Conservation (phyloP, 2,888 invertebrate species). For the Drosophila neoperkinsi region DNA sequence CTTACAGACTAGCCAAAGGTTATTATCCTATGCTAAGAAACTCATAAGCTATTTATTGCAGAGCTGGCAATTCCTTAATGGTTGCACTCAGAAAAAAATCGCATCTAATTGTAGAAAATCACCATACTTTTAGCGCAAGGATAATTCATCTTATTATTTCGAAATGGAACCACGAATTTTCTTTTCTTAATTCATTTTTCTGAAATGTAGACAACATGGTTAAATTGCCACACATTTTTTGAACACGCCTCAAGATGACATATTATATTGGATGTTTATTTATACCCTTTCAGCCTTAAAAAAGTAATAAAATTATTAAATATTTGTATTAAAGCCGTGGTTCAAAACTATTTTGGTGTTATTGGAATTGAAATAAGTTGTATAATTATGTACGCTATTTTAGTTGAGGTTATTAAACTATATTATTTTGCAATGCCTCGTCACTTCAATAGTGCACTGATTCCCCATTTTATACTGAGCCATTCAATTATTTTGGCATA, state of each 20-base stretch:
- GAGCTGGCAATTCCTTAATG: not conserved
- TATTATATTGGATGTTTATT: too few species aligned
- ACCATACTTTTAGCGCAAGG: not conserved
- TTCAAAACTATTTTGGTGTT: not conserved
- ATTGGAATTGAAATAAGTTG: not conserved
- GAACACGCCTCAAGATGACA: too few species aligned
- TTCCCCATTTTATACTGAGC: not conserved
- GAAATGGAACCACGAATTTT: too few species aligned
- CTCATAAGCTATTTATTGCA: not conserved
- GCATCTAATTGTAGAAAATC: not conserved
- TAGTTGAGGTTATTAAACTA: not conserved
- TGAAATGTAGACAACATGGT: too few species aligned
- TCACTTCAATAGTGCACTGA: not conserved
- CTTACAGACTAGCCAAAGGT: not conserved
- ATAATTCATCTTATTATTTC: too few species aligned
- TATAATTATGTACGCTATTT: not conserved
- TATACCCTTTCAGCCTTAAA: too few species aligned
- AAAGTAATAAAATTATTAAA: too few species aligned
- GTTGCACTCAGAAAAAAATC: not conserved
- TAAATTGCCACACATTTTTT: too few species aligned
- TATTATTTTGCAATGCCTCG: not conserved
- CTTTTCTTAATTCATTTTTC: too few species aligned
- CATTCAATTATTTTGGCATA: slow-evolving; percentile 18
- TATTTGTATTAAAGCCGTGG: too few species aligned
- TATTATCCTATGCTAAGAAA: too few species aligned